Conservation (phyloP, 2,113 vertebrate genomes). For the Oncorhynchus tshawytscha region DNA sequence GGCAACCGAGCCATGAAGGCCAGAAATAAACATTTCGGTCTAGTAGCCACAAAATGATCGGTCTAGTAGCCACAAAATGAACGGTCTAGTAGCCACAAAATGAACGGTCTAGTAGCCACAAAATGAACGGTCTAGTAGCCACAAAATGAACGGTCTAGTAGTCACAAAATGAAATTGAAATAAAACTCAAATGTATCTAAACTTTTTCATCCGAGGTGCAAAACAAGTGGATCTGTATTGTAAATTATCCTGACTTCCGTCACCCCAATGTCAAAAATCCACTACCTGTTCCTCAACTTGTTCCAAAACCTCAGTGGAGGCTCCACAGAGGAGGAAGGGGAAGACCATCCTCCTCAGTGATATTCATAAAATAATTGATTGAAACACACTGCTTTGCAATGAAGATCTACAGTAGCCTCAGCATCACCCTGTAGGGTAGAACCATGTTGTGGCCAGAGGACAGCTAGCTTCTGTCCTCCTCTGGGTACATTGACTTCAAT, state of each 20-base stretch:
- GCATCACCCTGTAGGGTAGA: too few species aligned
- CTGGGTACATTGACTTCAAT: too few species aligned
- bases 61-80: slow-evolving; percentile 70
- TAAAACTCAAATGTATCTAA: slow-evolving; percentile 70
- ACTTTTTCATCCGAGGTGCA: slow-evolving; percentile 65
- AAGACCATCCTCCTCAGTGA: too few species aligned
- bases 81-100: slow-evolving; percentile 71
- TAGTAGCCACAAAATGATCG: slow-evolving; percentile 72
- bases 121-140: too few species aligned
- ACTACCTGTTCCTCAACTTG: not conserved
- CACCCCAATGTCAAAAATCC: not conserved
- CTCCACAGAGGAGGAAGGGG: too few species aligned
- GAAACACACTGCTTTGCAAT: too few species aligned
- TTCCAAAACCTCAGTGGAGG: not conserved
- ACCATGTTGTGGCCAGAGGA: too few species aligned
- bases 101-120: slow-evolving; percentile 72
- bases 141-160: slow-evolving; percentile 76
- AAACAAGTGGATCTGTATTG: slow-evolving; percentile 71
- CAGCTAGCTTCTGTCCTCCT: too few species aligned
- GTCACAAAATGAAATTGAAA: slow-evolving; percentile 75
- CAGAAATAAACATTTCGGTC: slow-evolving; percentile 63
- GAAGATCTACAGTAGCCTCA: too few species aligned
- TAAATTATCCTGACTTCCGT: slow-evolving; percentile 34
- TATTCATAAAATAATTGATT: too few species aligned
- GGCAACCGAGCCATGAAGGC: slow-evolving; percentile 72